Evolutionary conservation across 2,113 vertebrate species (phyloP).

Genomic region (Phylloscopus trochilus): DNA sequence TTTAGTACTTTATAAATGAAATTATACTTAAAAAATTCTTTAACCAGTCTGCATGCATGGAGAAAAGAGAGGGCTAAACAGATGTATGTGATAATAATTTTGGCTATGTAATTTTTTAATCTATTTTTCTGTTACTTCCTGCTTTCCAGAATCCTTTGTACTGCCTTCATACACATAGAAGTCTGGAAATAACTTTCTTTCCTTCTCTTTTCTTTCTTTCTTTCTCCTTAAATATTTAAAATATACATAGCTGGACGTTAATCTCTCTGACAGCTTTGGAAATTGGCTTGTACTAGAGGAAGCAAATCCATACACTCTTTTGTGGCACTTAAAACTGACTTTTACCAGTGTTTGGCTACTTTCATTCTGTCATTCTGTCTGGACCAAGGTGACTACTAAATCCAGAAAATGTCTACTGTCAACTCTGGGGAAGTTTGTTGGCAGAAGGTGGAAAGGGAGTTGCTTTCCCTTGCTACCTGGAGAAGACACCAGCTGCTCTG

Average conservation of each 20-base stretch:
- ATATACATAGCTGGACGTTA: not conserved
- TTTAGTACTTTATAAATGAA: not conserved
- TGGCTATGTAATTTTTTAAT: not conserved
- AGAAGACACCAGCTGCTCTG: not conserved
- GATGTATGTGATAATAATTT: not conserved
- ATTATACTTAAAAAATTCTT: not conserved
- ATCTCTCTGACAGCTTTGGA: not conserved
- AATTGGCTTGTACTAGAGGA: not conserved
- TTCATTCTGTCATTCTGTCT: not conserved
- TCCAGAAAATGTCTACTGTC: not conserved
- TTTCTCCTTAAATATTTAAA: not conserved
- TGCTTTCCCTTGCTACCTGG: not conserved
- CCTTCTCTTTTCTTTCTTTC: not conserved
- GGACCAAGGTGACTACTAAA: not conserved
- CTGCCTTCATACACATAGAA: not conserved
- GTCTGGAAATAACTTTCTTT: not conserved
- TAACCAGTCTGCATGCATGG: not conserved
- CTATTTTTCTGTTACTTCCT: not conserved
- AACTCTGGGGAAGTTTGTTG: not conserved
- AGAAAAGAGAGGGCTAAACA: not conserved
- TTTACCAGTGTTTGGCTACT: not conserved
- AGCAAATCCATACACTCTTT: not conserved
- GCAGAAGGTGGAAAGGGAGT: not conserved
- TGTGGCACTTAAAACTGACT: not conserved
- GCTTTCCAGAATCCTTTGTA: not conserved